Evolutionary conservation across 1,140 invertebrate genomes (phyloP).

Genomic region (Bactericera cockerelli): DNA sequence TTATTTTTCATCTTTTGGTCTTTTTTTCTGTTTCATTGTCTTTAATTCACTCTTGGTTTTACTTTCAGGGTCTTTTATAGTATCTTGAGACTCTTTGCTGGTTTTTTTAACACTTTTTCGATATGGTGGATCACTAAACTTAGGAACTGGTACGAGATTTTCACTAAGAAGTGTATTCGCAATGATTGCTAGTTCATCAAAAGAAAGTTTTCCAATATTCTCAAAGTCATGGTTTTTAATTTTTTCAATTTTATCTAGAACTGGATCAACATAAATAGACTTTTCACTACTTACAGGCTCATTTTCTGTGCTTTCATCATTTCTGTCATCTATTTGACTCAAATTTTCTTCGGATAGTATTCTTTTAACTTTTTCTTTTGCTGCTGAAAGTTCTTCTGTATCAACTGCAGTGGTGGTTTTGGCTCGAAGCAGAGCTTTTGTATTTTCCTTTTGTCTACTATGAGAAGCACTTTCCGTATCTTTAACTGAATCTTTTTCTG

Average conservation of each 20-base stretch:
- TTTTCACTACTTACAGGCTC: not conserved
- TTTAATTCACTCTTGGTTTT: too few relatives aligned
- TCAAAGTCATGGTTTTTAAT: conserved; percentile 4
- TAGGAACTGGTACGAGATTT: not conserved
- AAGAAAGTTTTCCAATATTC: not conserved
- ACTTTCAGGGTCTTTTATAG: too few relatives aligned
- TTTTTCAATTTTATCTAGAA: not conserved
- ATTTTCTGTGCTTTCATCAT: not conserved
- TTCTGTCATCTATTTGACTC: not conserved
- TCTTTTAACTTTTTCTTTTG: not conserved
- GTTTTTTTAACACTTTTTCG: too few relatives aligned
- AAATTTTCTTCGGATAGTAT: not conserved
- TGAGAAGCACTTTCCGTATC: too few relatives aligned
- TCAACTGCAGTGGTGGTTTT: not conserved
- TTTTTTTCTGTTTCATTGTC: too few relatives aligned
- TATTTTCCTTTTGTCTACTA: too few relatives aligned
- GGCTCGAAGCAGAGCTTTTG: too few relatives aligned
- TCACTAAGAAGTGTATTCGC: not conserved
- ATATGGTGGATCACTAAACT: not conserved
- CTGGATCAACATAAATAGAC: not conserved
- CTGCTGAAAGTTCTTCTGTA: not conserved
- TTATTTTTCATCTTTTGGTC: too few relatives aligned
- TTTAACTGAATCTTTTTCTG: too few relatives aligned
- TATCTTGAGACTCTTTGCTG: too few relatives aligned
- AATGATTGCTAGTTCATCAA: not conserved